Evolutionary conservation across 1,140 invertebrate genomes (phyloP), one percentile per base, ranked within the genome.

Genomic region (Drosophila pachea): DNA sequence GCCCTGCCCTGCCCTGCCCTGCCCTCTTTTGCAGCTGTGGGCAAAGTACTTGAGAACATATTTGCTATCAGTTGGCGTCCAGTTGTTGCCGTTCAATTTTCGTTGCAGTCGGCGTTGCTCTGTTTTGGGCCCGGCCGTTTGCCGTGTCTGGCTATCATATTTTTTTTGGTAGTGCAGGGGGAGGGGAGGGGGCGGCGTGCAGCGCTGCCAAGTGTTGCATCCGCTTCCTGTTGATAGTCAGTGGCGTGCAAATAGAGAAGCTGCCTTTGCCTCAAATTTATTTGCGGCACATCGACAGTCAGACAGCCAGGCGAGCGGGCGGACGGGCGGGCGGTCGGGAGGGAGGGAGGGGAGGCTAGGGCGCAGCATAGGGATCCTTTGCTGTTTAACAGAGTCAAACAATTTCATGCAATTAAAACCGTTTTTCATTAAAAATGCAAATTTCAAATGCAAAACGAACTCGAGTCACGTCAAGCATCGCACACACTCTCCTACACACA

Each of bases 341-440:
- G n/a, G n/a, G n/a, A 22, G 22, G 22, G 1, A 22, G 22, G 22
- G 22, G 22, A 2, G 22, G 22, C 1, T 22, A 22, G 22, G 22
- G 22, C 22, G 22, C 22, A 22, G 22, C 22, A 22, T 22, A 3
- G 22, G 22, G 22, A 73, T 61, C 55, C 59, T 31, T 69, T 43
- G 49, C 69, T 84, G 81, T 84, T 84, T 84, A 84, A 74, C 81
- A 84, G 81, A 84, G 79, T 84, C 79, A 84, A 84, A 84, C 79
- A 84, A 84, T 84, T 84, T 86, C 76, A 79, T 84, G 79, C 79
- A 84, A 84, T 84, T 84, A 84, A 84, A 84, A 84, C 73, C 79
- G 79, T 84, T 84, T 84, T 84, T 84, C 79, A 84, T 84, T 84
- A 84, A 84, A 84, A 84, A 84, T 84, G 79, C 81, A 84, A 84